phyloP scores from a whole-genome alignment of 2,888 invertebrate genomes.

The Synergus laeviventris region DNA sequence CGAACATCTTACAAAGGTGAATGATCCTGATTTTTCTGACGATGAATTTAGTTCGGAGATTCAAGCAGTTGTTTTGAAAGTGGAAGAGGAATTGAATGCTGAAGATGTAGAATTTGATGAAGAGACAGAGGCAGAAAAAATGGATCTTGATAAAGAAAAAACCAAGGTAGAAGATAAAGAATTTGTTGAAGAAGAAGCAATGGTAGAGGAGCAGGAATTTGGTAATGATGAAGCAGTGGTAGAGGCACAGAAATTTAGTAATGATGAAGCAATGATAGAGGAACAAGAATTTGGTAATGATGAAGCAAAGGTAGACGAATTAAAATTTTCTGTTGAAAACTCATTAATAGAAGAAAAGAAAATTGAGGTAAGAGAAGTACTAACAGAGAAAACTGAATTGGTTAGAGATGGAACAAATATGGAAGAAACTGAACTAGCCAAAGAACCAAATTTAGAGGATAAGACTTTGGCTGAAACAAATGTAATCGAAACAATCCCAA shows the following conservation, averaged over 20 bases:
- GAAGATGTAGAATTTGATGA: conserved; percentile 40
- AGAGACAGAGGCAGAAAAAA: conserved; percentile 24
- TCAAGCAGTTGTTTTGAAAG: conserved; percentile 43
- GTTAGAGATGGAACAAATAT: neutral
- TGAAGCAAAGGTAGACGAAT: conserved; percentile 12
- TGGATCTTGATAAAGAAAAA: conserved; percentile 42
- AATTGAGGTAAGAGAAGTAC: neutral
- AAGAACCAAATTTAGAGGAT: neutral
- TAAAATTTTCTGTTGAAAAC: neutral
- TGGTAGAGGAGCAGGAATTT: conserved; percentile 22
- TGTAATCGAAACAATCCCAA: neutral
- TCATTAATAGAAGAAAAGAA: neutral
- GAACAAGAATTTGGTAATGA: neutral
- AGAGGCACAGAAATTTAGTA: conserved; percentile 15
- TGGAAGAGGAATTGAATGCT: conserved; percentile 42
- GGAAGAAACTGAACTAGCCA: neutral
- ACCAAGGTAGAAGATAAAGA: conserved; percentile 6
- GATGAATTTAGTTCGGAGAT: conserved; percentile 37
- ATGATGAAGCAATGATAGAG: conserved; percentile 4
- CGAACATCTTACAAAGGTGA: conserved; percentile 52
- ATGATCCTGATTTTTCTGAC: neutral
- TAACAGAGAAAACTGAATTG: conserved; percentile 17
- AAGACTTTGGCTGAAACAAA: conserved; percentile 39
- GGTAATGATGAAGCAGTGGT: conserved; percentile 9
- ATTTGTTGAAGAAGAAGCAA: conserved; percentile 36